Conservation (phyloP, 2,113 vertebrate genomes). For the Naja naja region DNA sequence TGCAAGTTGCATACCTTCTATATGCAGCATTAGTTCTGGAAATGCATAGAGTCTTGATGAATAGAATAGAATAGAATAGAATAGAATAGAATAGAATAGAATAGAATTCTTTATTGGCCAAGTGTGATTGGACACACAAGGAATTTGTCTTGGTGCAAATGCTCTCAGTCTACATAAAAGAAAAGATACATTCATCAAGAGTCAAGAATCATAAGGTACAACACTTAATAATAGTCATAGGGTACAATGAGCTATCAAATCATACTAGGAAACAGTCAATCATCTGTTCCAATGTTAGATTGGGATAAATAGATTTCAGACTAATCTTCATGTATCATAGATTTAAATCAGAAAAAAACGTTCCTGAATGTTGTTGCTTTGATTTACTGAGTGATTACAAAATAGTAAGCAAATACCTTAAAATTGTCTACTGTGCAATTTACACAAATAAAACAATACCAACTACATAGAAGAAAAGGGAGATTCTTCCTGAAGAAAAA, state of each 20-base stretch:
- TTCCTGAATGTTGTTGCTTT: slow-evolving; percentile 1
- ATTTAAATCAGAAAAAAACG: slow-evolving; percentile 8
- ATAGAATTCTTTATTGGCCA: too few relatives aligned
- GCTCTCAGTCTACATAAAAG: too few relatives aligned
- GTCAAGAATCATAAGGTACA: too few relatives aligned
- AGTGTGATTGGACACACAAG: too few relatives aligned
- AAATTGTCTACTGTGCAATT: neutral
- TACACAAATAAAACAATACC: slow-evolving; percentile 10
- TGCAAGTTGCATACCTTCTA: neutral
- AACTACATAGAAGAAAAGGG: neutral
- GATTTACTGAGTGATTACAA: slow-evolving; percentile 5
- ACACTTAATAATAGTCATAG: too few relatives aligned
- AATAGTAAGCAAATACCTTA: slow-evolving; percentile 4
- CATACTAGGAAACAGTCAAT: too few relatives aligned
- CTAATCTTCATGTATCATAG: neutral
- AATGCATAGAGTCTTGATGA: neutral
- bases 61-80: too few relatives aligned
- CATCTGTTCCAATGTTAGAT: neutral
- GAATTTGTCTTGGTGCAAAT: too few relatives aligned
- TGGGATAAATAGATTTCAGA: neutral
- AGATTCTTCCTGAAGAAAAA: neutral
- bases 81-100: too few relatives aligned
- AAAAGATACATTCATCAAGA: too few relatives aligned
- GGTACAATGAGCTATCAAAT: too few relatives aligned
- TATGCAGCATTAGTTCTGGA: neutral